Base-by-base conservation (phyloP, 2,113 vertebrate genomes). In the Phalacrocorax brasilianus region DNA sequence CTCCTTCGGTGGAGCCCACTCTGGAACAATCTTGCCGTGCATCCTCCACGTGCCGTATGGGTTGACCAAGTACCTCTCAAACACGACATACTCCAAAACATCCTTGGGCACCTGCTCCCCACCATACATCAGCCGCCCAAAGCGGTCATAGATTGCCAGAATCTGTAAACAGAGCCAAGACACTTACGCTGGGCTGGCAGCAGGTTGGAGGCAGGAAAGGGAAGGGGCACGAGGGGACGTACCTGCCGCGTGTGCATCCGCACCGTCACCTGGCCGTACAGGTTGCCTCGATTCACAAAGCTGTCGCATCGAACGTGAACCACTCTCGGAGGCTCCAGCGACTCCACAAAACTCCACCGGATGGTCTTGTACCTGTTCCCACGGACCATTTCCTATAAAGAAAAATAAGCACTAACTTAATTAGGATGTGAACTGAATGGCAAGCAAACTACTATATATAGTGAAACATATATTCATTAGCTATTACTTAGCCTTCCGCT, bases 231-330 rank as follows among this genome's bases (percentile, higher is more conserved):
- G 0, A 22, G 45, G 24, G 44, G n/a, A 47, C 24, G 40, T 94
- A 99, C 99, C 99, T 99, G 99, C 33, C 97, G 98, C 4, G 98
- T 99, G 96, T 99, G 99, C 98, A 99, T 98, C 67, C 99, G 98
- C 16, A 99, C 97, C 0, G 99, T 99, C 95, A 99, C 97, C 97
- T 99, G 99, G 11, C 98, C 99, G 0, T 99, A 99, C 23, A 99
- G 52, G 96, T 99, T 99, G 65, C 98, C 98, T 11, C 98, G 98
- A 55, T 93, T 98, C 74, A 99, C 59, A 94, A 99, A 61, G 89
- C 98, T 97, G 1, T 98, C 97, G 14, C 98, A 99, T 55, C 99
- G 99, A 49, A 98, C 76, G 0, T 99, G 99, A 35, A 99, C 99
- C 87, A 99, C 98, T 8, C 95, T 97, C 2, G 99, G 98, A 0